Base-by-base conservation (phyloP, 2,113 vertebrate species). In the Cettia cetti region DNA sequence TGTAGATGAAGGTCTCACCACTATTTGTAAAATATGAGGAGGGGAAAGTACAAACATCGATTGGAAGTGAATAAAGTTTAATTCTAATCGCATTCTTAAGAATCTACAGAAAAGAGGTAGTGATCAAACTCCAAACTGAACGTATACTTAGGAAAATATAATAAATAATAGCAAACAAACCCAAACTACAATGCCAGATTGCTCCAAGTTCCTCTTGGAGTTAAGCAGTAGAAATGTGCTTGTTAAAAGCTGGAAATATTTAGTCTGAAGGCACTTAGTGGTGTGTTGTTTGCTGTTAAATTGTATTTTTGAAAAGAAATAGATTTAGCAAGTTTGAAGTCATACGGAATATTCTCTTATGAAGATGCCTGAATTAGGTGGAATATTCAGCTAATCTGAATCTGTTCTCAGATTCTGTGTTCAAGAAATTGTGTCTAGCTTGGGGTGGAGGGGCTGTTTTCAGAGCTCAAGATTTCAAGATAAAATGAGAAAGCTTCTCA, bases 181-280 rank as follows among this genome's bases (percentile, higher is more conserved):
- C 11, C 7, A 17, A 27, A 19, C 16, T 27, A 18, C 7, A 4
- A 26, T 11, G 9, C 6, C 18, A 18, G 13, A 24, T 90, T 81
- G 21, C 11, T 71, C 5, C 42, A 37, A n/a, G 19, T 56, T 77
- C 21, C 14, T 57, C 8, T 37, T 65, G 35, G 18, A 60, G 15
- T 28, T 44, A 33, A 63, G 15, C 9, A 28, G 20, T 18, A 13
- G 5, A 63, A 89, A 59, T 8, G 4, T 21, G 4, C 64, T 68
- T 72, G 17, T 17, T 72, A 56, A 72, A 82, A 19, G 7, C n/a
- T 52, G 16, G 40, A 74, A 81, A 53, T 56, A 24, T 1, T 77
- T 15, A 9, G 8, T 77, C 44, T 52, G n/a, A 83, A 77, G 33
- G 5, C 0, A 0, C 7, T 76, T 72, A 12, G 9, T 56, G 16